phyloP scores from a whole-genome alignment of 2,113 vertebrate species.

The Lycocorax pyrrhopterus region DNA sequence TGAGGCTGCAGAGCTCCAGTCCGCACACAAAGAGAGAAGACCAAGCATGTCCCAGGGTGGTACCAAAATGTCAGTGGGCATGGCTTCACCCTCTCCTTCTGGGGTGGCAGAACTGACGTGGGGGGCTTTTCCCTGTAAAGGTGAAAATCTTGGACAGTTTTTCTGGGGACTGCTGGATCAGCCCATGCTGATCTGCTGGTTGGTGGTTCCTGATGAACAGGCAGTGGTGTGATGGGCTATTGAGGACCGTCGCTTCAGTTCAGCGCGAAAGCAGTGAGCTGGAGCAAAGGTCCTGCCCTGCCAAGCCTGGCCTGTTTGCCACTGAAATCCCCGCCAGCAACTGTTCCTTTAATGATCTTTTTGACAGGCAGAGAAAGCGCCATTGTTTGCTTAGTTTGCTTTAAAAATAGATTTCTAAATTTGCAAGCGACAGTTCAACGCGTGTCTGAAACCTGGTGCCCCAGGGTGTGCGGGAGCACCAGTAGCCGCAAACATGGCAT shows the following conservation, averaged over 20 bases:
- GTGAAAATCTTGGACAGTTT: background rate
- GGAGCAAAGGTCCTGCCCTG: conserved; percentile 8
- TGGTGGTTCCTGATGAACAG: background rate
- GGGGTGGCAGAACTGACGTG: background rate
- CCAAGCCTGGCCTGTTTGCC: background rate
- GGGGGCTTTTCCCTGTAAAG: background rate
- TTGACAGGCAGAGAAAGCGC: conserved; percentile 4
- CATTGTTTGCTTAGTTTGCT: conserved; percentile 31
- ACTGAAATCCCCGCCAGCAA: background rate
- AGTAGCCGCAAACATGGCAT: background rate
- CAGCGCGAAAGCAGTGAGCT: background rate
- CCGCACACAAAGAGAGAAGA: background rate
- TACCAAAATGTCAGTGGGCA: background rate
- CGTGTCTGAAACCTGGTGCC: background rate
- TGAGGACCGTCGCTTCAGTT: background rate
- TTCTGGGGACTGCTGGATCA: background rate
- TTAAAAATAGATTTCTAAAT: conserved; percentile 57
- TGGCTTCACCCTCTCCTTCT: background rate
- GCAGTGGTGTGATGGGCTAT: accelerated
- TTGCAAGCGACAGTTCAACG: background rate
- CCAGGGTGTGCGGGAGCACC: background rate
- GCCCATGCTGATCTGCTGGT: background rate
- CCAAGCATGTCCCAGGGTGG: background rate
- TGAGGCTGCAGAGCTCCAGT: background rate
- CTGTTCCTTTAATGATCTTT: conserved; percentile 8